These are phyloP conservation scores for Stenichneumon culpator DNA, from an alignment of 2,888 invertebrate genomes.

Conservation along the genomic window DNA sequence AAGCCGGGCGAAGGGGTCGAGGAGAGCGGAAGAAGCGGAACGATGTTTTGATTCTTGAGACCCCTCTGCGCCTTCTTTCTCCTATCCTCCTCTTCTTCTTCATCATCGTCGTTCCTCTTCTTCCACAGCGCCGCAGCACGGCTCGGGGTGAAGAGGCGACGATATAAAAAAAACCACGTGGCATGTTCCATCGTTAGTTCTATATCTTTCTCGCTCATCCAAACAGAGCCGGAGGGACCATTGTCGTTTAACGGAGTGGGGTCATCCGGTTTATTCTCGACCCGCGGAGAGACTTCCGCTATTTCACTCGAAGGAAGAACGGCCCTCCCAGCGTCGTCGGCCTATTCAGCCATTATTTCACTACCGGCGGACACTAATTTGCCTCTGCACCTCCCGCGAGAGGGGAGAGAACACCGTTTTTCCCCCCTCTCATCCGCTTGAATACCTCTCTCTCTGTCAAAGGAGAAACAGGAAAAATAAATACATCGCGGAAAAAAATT, in stretches of 20 bases:
- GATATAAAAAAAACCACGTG: constrained; percentile 72
- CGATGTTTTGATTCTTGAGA: constrained; percentile 80
- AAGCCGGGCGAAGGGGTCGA: constrained; percentile 58
- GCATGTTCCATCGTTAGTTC: constrained; percentile 46
- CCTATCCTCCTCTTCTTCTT: constrained; percentile 19
- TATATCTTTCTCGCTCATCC: constrained; percentile 49
- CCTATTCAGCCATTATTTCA: constrained; percentile 81
- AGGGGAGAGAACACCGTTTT: neutral
- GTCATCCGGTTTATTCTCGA: constrained; percentile 82
- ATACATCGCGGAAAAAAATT: neutral
- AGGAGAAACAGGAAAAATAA: neutral
- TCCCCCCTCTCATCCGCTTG: neutral
- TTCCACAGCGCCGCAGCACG: constrained; percentile 10
- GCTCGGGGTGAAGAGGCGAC: constrained; percentile 66
- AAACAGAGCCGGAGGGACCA: constrained; percentile 60
- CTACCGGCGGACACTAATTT: constrained; percentile 74
- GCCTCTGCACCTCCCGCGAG: constrained; percentile 59
- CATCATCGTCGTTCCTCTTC: neutral
- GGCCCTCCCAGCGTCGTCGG: constrained; percentile 24
- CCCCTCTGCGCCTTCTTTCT: constrained; percentile 35
- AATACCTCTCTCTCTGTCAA: neutral
- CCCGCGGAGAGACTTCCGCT: constrained; percentile 79
- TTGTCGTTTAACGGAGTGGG: constrained; percentile 75
- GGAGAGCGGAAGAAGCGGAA: constrained; percentile 64
- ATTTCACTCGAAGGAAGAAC: constrained; percentile 78